Base-by-base conservation (phyloP, 1,140 invertebrate species). In the Patella vulgata region DNA sequence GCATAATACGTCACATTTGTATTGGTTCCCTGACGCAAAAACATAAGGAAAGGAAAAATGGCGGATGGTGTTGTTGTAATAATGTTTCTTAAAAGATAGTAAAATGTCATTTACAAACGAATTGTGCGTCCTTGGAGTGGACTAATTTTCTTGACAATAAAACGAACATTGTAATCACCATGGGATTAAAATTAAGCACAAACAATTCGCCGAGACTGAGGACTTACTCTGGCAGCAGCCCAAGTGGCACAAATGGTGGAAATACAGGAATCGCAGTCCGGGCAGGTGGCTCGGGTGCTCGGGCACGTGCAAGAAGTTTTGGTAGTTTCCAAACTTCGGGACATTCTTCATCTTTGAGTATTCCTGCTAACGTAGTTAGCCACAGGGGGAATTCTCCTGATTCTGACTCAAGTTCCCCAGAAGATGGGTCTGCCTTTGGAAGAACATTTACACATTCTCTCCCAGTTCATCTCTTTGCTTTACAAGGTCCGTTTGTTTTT, bases 21-120 rank as follows among this genome's bases (percentile, higher is more conserved):
- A 71, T 78, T 77, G 76, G 78, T 80, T 74, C 73, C 78, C 64
- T 76, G 68, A 73, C 71, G 72, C 72, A 77, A 80, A 76, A 74
- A 36, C 33, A 36, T 71, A 78, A 75, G 74, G 76, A 78, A 80
- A n/a, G n/a, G 72, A 72, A 68, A 72, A 70, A 80, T 80, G 78
- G 78, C 78, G 70, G 78, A 71, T 43, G 42, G 54, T 48, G 65
- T 61, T 70, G 55, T 66, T 71, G 42, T 31, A 28, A 61, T 14
- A n/a, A 58, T 27, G 28, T 47, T 58, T 58, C 19, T 25, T 25
- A 43, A 36, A 8, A 5, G 6, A 36, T 36, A 36, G 33, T 36
- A 36, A 36, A 36, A 36, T 36, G 33, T 8, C 14, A 36, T 36
- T 36, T 36, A 14, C 33, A 36, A 36, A 8, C 33, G 6, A 14